Evolutionary conservation across 2,113 vertebrate genomes (phyloP), one percentile per base, ranked within the genome.

Genomic region (Cyprichromis sp.): DNA sequence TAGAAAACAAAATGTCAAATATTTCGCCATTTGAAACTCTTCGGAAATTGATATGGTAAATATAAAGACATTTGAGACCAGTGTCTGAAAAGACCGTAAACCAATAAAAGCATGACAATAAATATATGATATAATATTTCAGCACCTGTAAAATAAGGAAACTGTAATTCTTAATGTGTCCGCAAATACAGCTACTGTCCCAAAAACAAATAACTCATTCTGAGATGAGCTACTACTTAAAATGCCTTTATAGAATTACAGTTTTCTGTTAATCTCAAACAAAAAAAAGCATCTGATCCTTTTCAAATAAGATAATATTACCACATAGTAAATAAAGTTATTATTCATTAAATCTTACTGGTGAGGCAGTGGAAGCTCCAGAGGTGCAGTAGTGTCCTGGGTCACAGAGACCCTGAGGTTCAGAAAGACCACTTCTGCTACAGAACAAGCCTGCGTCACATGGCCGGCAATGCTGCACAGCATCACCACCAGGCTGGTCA

Each of bases 401-500:
- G 31, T 96, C 92, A 90, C 97, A 97, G 80, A 91, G 89, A 47
- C 97, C 98, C 89, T 97, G 95, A 8, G 98, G 97, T 19, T 80
- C 42, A 2, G 95, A 66, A 52, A 98, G 96, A 24, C 97, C 97
- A 9, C 94, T 13, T 83, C 57, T 86, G 55, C 96, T 94, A 92
- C 98, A 99, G 95, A 96, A 98, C 86, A 89, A 95, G 10, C 98
- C 97, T 2, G 96, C 95, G 16, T 92, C 94, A 88, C 98, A 99
- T 4, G 88, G 95, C 16, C 96, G 87, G 92, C 98, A 99, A 14
- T 96, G 96, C 1, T 94, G 91, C 31, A 95, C 45, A 7, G 78
- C 85, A 50, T 91, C 86, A 7, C 94, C 96, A 7, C 96, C 96
- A 2, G 87, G 79, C 82, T 93, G 87, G 11, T 96, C 96, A 2